Evolutionary conservation across 2,113 vertebrate genomes (phyloP).

Genomic region (Tachysurus vachellii): DNA sequence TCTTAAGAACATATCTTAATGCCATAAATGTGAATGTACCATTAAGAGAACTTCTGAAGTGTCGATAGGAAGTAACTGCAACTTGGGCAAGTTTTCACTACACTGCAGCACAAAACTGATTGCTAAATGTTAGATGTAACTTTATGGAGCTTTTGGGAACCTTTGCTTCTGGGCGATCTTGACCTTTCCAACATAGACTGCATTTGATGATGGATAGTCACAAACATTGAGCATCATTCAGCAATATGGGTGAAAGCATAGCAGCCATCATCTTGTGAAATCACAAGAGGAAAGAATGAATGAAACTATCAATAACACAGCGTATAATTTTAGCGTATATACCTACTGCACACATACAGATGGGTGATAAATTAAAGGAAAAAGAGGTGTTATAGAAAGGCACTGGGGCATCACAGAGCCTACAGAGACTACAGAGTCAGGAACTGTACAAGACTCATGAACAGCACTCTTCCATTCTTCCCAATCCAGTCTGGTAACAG

Average conservation of each 20-base stretch:
- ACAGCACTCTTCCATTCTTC: not conserved
- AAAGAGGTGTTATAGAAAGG: not conserved
- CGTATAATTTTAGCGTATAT: not conserved
- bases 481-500: not conserved
- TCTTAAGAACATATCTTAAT: too few species aligned
- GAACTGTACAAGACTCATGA: not conserved
- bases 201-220: not conserved
- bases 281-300: not conserved
- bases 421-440: not conserved
- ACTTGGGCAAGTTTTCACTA: not conserved
- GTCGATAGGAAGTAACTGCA: not conserved
- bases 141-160: not conserved
- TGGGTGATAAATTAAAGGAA: not conserved
- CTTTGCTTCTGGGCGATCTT: slow-evolving; percentile 7
- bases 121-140: not conserved
- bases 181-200: not conserved
- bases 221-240: not conserved
- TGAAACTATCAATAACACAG: not conserved
- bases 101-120: not conserved
- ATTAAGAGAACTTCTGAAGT: not conserved
- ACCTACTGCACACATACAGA: not conserved
- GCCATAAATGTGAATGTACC: not conserved
- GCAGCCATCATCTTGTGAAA: not conserved
- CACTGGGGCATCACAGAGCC: not conserved
- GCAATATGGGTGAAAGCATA: not conserved